These are phyloP conservation scores for Centropyge bicolor DNA, from an alignment of 2,797 vertebrate genomes.

Conservation along the genomic window DNA sequence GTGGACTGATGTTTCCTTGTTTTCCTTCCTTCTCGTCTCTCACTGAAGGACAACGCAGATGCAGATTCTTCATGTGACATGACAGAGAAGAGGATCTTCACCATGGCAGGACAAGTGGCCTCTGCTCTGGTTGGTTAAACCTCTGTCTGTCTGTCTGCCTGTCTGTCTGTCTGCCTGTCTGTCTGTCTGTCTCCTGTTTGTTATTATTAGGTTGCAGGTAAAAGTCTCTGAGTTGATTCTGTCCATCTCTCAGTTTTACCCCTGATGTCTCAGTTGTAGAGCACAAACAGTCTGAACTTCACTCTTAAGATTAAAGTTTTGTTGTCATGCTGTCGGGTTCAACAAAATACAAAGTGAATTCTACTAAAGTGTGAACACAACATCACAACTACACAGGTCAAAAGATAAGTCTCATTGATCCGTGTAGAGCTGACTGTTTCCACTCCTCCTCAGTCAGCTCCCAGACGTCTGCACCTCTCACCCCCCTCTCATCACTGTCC, in stretches of 20 bases:
- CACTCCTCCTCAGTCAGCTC: background rate
- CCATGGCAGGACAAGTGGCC: slow-evolving; percentile 89
- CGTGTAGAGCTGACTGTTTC: background rate
- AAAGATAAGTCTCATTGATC: background rate
- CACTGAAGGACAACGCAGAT: slow-evolving; percentile 82
- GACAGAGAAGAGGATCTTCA: slow-evolving; percentile 92
- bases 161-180: background rate
- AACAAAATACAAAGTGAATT: background rate
- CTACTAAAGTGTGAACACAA: background rate
- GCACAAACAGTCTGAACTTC: background rate
- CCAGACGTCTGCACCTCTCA: background rate
- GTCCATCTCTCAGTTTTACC: background rate
- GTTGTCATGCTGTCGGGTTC: background rate
- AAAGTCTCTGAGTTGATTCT: background rate
- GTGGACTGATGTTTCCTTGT: background rate
- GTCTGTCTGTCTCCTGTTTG: background rate
- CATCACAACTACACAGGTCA: background rate
- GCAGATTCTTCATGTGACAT: slow-evolving; percentile 82
- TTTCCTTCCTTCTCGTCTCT: background rate
- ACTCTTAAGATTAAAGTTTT: background rate
- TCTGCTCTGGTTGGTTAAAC: slow-evolving; percentile 90
- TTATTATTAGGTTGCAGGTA: background rate
- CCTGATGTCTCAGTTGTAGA: background rate
- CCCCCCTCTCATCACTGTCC: background rate
- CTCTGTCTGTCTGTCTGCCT: background rate